A percentile compares a stretch with the other conserved stretches of the same genome.
Evolutionary conservation across 53 echinoderm and acorn worm species (phyloP).

Genomic region (Zoroaster sp.): DNA sequence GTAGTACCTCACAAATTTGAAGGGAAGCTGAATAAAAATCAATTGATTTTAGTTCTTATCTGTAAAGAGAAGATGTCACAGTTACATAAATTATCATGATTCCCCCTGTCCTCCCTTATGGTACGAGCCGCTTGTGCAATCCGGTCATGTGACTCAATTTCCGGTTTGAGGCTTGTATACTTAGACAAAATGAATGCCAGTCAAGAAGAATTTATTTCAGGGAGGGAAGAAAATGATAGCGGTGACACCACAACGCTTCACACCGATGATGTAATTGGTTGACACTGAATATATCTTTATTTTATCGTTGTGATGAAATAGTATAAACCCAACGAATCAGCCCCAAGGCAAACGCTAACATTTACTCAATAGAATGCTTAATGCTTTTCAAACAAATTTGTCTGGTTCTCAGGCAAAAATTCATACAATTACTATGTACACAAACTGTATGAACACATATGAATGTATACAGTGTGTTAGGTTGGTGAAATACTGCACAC

Average conservation of each 20-base stretch:
- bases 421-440: too few species aligned
- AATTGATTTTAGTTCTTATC: too few species aligned
- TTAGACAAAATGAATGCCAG: conserved; percentile 38
- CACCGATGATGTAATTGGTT: background rate
- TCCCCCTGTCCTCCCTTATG: conserved; percentile 11
- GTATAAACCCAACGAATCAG: too few species aligned
- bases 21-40: too few species aligned
- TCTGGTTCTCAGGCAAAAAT: background rate
- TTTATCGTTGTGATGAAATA: background rate
- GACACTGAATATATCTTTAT: background rate
- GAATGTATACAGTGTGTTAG: too few species aligned
- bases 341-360: background rate
- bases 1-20: too few species aligned
- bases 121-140: conserved; percentile 1
- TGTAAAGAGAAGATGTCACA: background rate
- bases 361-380: background rate
- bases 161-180: conserved; percentile 38
- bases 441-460: too few species aligned
- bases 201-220: conserved; percentile 17
- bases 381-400: background rate
- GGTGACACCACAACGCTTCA: background rate
- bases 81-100: background rate
- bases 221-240: background rate
- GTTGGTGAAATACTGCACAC: too few species aligned
- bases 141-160: conserved; percentile 39